Base-by-base conservation (phyloP, 1,140 invertebrate genomes). In the Hypsibius dujardini region DNA sequence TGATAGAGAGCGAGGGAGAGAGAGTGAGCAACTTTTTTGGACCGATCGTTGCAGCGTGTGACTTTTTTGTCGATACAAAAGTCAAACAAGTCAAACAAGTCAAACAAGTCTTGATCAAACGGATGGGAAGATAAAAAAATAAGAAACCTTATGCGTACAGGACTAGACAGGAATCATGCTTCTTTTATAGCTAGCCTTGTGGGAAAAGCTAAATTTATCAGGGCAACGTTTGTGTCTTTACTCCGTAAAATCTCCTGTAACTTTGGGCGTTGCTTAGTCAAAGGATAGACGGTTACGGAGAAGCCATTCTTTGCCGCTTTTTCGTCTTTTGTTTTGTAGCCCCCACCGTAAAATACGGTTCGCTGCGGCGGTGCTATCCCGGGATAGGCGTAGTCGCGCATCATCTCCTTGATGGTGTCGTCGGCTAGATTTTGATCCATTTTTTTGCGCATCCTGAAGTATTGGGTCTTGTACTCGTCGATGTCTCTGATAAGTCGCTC, bases 381-480 rank as follows among this genome's bases (percentile, higher is more conserved):
- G n/a, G 50, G n/a, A n/a, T 12, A 56, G 7, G 7, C n/a, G 50
- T 56, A 56, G 7, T 56, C 50, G 7, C n/a, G 7, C n/a, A n/a
- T 12, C 7, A 56, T 7, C 7, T 56, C n/a, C n/a, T 56, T 7
- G 7, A 56, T 12, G 50, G 50, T n/a, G 50, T 7, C 7, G 7
- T 56, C 50, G 7, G 50, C 50, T 56, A n/a, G 50, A n/a, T 56
- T 56, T n/a, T n/a, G 7, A n/a, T 56, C 50, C 50, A 56, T 56
- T n/a, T 12, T 56, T n/a, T 80, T 81, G 75, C 84, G 84, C 75
- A 83, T 78, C 70, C 76, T 72, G 75, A 81, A 83, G 76, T 83
- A 85, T 77, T 85, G 85, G 74, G 80, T 82, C 76, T 85, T 86
- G 1, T 84, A 74, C 15, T 83, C 82, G 45, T 80, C 79, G 46